Evolutionary conservation across 2,888 invertebrate genomes (phyloP).

Genomic region (Agrotis puta): DNA sequence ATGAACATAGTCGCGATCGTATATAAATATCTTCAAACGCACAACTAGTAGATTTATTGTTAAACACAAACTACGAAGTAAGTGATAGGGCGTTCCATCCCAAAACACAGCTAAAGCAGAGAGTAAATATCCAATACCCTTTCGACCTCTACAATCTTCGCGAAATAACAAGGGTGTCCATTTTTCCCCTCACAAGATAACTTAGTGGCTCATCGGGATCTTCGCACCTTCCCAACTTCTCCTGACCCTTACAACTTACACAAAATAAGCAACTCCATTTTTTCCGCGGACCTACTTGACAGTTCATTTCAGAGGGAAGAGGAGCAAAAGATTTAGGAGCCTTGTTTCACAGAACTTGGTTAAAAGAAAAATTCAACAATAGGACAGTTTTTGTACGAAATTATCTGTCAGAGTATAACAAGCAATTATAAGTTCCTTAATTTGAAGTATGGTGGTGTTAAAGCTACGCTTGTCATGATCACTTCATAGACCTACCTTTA

Average conservation of each 20-base stretch:
- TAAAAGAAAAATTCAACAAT: neutral
- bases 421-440: neutral
- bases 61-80: constrained; percentile 13
- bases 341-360: constrained; percentile 10
- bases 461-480: no score
- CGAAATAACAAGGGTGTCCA: constrained; percentile 50
- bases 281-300: constrained; percentile 42
- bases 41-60: constrained; percentile 18
- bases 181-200: constrained; percentile 46
- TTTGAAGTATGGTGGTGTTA: neutral
- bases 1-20: neutral
- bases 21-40: neutral
- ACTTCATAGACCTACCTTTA: no score
- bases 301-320: constrained; percentile 40
- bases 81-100: constrained; percentile 30
- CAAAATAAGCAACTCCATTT: constrained; percentile 49
- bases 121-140: constrained; percentile 46
- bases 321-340: constrained; percentile 28
- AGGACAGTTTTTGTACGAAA: neutral
- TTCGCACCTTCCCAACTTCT: constrained; percentile 46
- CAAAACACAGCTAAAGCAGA: constrained; percentile 39
- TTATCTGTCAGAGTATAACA: neutral
- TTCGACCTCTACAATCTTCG: constrained; percentile 47
- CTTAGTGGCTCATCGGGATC: constrained; percentile 39
- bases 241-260: constrained; percentile 53